Conservation (phyloP, 2,113 vertebrate genomes). For the Oceanodroma tethys region DNA sequence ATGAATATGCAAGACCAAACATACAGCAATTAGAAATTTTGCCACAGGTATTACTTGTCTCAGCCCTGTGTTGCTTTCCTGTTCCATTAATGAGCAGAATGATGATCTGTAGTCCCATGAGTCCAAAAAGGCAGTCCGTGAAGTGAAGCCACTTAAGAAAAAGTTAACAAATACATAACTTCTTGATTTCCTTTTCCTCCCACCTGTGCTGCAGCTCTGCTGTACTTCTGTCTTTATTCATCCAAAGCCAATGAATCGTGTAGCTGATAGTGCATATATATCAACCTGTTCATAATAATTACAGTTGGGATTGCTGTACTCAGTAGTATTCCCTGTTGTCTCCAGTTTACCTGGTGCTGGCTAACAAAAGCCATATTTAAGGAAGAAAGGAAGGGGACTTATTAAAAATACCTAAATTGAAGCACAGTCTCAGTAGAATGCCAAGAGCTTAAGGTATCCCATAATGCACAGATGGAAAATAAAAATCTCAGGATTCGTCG, state of each 20-base stretch:
- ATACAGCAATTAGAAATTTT: background rate
- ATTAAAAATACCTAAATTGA: constrained; percentile 28
- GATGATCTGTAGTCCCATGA: background rate
- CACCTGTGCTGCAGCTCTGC: background rate
- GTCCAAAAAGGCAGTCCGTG: background rate
- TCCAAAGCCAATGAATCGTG: constrained; percentile 18
- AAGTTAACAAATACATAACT: background rate
- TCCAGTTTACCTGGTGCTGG: background rate
- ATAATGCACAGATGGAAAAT: background rate
- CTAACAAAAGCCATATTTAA: constrained; percentile 23
- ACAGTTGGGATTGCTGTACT: background rate
- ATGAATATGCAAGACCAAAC: background rate
- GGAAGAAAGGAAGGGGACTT: background rate
- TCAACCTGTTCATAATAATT: constrained; percentile 49
- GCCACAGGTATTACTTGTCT: background rate
- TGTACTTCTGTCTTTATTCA: constrained; percentile 21
- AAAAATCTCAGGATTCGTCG: background rate
- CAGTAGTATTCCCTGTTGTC: constrained; percentile 23
- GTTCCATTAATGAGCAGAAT: background rate
- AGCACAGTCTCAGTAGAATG: background rate
- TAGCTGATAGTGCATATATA: constrained; percentile 25
- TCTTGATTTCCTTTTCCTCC: background rate
- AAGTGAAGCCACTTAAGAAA: background rate
- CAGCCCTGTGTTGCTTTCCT: background rate
- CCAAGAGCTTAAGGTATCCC: background rate